Evolutionary conservation across 2,113 vertebrate species (phyloP).

Genomic region (Chlorocebus sabaeus): DNA sequence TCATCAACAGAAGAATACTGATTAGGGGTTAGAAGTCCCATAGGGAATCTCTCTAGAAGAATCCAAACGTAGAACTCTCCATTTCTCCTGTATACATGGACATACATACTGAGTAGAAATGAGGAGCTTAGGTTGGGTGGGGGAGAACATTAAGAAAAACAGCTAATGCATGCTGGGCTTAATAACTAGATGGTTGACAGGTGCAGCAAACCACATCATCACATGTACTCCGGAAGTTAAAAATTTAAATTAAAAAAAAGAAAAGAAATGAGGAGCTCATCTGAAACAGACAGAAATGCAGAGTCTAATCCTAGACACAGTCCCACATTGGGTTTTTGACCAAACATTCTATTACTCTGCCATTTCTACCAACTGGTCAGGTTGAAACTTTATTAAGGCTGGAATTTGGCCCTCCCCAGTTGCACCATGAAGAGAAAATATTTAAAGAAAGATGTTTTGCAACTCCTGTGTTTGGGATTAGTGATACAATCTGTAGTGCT

Average conservation of each 20-base stretch:
- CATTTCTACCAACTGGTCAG: background rate
- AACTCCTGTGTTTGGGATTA: slow-evolving; percentile 81
- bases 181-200: too few relatives aligned
- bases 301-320: background rate
- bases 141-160: too few relatives aligned
- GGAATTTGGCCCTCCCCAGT: slow-evolving; percentile 42
- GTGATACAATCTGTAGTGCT: slow-evolving; percentile 81
- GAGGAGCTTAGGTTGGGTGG: background rate
- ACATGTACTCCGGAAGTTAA: too few relatives aligned
- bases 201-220: too few relatives aligned
- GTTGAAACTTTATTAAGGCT: slow-evolving; percentile 44
- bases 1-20: slow-evolving; percentile 26
- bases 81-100: background rate
- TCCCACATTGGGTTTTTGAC: background rate
- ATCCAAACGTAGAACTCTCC: background rate
- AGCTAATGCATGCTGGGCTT: too few relatives aligned
- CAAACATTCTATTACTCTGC: background rate
- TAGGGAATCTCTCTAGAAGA: background rate
- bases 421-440: slow-evolving; percentile 63
- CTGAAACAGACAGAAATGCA: background rate
- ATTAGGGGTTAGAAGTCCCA: background rate
- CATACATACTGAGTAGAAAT: background rate
- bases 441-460: slow-evolving; percentile 77
- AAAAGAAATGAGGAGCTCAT: background rate
- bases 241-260: too few relatives aligned